phyloP scores from a whole-genome alignment of 2,797 vertebrate genomes.

The Phylloscopus collybita region DNA sequence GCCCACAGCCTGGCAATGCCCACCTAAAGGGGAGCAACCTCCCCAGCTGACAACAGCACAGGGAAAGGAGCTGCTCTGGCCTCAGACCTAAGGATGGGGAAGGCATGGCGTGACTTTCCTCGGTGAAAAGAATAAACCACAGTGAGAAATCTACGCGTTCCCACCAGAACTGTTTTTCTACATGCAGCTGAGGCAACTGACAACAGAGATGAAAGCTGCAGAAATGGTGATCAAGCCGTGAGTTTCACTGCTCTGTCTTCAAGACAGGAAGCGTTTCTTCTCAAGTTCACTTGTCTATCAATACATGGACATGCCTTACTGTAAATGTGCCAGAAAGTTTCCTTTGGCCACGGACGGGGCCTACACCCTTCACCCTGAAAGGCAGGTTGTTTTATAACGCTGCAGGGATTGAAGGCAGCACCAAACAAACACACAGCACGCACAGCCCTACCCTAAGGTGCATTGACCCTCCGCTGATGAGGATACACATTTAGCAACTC shows the following conservation, averaged over 20 bases:
- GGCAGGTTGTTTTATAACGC: not conserved
- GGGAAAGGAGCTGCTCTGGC: not conserved
- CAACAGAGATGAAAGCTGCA: not conserved
- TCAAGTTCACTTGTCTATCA: not conserved
- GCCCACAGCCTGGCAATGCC: not conserved
- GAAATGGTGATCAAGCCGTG: not conserved
- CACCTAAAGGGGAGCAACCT: not conserved
- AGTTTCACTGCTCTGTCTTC: no score
- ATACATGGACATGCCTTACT: not conserved
- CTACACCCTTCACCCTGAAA: not conserved
- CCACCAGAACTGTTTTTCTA: not conserved
- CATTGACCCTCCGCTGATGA: not conserved
- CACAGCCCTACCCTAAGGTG: not conserved
- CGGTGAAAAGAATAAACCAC: not conserved
- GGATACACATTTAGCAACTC: not conserved
- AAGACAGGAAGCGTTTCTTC: not conserved
- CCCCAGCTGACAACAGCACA: not conserved
- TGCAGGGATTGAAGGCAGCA: not conserved
- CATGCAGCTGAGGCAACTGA: not conserved
- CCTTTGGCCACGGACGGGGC: not conserved
- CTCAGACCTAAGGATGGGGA: not conserved
- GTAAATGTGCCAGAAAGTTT: not conserved
- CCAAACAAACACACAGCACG: accelerated
- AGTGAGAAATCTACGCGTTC: accelerated
- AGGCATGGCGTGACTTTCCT: not conserved